Percentiles rank a stretch among this genome's conserved stretches.
Conservation (phyloP, 1,140 invertebrate genomes). For the Polypedilum vanderplanki region DNA sequence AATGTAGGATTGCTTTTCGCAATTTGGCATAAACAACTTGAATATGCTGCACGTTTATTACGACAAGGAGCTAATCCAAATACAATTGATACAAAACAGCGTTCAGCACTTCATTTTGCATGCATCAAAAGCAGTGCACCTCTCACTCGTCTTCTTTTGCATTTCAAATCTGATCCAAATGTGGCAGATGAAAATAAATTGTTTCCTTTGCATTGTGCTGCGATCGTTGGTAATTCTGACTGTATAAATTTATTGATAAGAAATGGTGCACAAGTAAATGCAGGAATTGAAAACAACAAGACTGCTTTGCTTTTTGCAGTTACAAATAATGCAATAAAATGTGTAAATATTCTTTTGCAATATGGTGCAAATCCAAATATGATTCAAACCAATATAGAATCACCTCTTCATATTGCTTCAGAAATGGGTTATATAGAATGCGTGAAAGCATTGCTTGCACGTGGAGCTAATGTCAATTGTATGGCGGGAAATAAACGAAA, state of each 20-base stretch:
- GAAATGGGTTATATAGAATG: constrained; percentile 60
- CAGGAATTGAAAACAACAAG: constrained; percentile 57
- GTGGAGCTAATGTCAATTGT: constrained; percentile 68
- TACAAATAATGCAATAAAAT: constrained; percentile 57
- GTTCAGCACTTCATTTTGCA: constrained; percentile 71
- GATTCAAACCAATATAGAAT: constrained; percentile 71
- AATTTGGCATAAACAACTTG: constrained; percentile 36
- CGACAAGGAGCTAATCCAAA: constrained; percentile 39
- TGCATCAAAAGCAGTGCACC: constrained; percentile 57
- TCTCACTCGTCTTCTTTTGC: constrained; percentile 57
- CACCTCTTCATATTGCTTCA: constrained; percentile 73
- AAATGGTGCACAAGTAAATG: constrained; percentile 62
- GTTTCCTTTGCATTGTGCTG: constrained; percentile 70
- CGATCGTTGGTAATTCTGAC: constrained; percentile 52
- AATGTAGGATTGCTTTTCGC: constrained; percentile 39
- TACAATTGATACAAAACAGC: constrained; percentile 35
- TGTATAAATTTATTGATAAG: constrained; percentile 55
- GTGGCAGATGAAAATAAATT: constrained; percentile 60
- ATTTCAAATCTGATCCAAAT: constrained; percentile 56
- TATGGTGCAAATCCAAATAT: constrained; percentile 67
- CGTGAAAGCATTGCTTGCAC: constrained; percentile 58
- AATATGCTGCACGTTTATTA: constrained; percentile 37
- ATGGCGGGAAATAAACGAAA: constrained; percentile 58
- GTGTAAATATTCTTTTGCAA: constrained; percentile 58
- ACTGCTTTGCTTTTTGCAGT: constrained; percentile 70